Evolutionary conservation across 2,888 invertebrate genomes (phyloP).

Genomic region (Ceriagrion tenellum): DNA sequence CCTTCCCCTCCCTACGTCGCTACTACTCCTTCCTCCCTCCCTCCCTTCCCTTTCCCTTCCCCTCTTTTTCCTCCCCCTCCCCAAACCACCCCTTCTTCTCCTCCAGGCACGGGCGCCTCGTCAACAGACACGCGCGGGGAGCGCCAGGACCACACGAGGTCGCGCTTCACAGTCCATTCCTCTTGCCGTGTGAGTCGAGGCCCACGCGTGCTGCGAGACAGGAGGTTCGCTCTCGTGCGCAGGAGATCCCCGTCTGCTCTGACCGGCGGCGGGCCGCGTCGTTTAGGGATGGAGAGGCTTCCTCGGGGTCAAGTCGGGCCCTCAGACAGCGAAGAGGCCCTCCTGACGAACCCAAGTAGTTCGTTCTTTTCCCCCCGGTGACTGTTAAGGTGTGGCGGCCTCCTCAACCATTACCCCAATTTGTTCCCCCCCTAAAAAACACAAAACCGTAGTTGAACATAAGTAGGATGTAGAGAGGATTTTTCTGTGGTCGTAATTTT

Average conservation of each 20-base stretch:
- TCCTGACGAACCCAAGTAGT: not conserved
- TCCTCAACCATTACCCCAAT: too few species aligned
- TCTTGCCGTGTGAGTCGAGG: not conserved
- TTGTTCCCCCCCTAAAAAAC: too few species aligned
- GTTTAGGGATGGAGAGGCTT: not conserved
- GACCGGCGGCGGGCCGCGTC: not conserved
- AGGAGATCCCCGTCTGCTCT: not conserved
- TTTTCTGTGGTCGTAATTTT: not conserved
- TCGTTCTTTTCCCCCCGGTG: not conserved
- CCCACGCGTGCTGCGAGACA: too few species aligned
- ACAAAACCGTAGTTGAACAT: not conserved
- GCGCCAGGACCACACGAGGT: not conserved
- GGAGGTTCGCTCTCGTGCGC: too few species aligned
- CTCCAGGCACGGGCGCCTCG: not conserved
- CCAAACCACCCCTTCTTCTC: not conserved
- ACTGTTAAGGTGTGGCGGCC: not conserved
- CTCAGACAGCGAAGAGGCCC: not conserved
- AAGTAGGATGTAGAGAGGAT: not conserved
- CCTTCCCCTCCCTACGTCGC: not conserved
- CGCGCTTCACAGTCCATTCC: not conserved
- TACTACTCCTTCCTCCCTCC: not conserved
- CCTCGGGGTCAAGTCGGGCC: not conserved
- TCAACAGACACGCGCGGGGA: slow-evolving; percentile 9
- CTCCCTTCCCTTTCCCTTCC: not conserved
- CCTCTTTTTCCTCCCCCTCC: not conserved